phyloP scores from a whole-genome alignment of 2,888 invertebrate species.

The Tachina grossa region DNA sequence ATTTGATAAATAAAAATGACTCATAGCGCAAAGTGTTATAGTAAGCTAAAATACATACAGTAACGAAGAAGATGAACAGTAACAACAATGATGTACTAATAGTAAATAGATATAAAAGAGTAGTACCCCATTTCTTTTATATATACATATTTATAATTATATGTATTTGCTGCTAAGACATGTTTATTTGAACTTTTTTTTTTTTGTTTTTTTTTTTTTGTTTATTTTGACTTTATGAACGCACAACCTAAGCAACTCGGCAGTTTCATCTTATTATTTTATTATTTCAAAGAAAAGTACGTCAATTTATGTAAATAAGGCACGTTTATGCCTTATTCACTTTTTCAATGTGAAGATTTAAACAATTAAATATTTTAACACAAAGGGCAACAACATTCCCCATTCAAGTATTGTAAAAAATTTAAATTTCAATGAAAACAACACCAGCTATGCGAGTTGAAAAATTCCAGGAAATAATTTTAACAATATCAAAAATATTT shows the following conservation, averaged over 20 bases:
- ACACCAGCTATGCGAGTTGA: background rate
- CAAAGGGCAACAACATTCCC: background rate
- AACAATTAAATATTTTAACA: background rate
- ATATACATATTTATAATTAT: background rate
- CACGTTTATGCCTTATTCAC: slow-evolving; percentile 4
- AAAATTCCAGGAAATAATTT: background rate
- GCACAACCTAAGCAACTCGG: background rate
- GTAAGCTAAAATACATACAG: too few relatives aligned
- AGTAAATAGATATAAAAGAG: too few relatives aligned
- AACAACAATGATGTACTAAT: too few relatives aligned
- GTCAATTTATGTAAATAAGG: slow-evolving; percentile 28
- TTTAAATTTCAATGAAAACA: slow-evolving; percentile 4
- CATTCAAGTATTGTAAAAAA: background rate
- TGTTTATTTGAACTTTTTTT: too few relatives aligned
- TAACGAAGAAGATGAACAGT: too few relatives aligned
- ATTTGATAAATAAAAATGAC: too few relatives aligned
- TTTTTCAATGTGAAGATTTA: background rate
- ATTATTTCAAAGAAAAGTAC: slow-evolving; percentile 17
- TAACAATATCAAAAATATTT: background rate
- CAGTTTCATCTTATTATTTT: background rate
- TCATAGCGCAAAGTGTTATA: too few relatives aligned
- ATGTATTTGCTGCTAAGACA: background rate
- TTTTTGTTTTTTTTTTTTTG: too few relatives aligned
- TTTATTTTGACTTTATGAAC: background rate
- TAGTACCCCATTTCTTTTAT: too few relatives aligned